A percentile compares a stretch with the other conserved stretches of the same genome.
Evolutionary conservation across 2,113 vertebrate species (phyloP).

Genomic region (Atrichornis clamosus): DNA sequence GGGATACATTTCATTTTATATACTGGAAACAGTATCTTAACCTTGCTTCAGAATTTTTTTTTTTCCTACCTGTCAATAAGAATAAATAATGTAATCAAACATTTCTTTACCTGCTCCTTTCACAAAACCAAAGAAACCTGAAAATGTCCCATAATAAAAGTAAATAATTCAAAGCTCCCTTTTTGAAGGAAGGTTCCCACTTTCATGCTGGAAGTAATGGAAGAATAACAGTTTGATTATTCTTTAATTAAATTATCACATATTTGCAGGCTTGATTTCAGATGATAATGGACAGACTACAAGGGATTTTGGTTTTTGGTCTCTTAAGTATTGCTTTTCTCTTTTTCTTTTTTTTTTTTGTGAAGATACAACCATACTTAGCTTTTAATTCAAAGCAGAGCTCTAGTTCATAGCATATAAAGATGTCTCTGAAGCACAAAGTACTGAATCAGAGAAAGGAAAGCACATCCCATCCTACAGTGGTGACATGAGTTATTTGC

Average conservation of each 20-base stretch:
- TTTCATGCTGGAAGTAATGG: background rate
- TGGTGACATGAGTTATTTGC: constrained; percentile 63
- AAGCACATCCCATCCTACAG: constrained; percentile 43
- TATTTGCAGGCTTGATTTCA: background rate
- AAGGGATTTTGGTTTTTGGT: background rate
- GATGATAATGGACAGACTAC: background rate
- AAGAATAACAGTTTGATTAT: background rate
- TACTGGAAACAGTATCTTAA: background rate
- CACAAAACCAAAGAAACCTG: background rate
- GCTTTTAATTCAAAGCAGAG: constrained; percentile 30
- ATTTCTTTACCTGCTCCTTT: background rate
- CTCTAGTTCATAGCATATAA: constrained; percentile 35
- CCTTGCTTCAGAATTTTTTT: background rate
- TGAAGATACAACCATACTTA: background rate
- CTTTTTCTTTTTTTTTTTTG: background rate
- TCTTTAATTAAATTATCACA: background rate
- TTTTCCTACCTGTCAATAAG: background rate
- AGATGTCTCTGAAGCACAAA: constrained; percentile 45
- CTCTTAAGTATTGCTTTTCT: background rate
- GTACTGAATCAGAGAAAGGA: constrained; percentile 35
- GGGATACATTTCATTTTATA: background rate
- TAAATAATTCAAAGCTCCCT: background rate
- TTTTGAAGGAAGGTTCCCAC: background rate
- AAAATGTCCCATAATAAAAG: background rate
- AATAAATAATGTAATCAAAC: background rate